Evolutionary conservation across 1,140 invertebrate species (phyloP).

Genomic region (Aphelenchoides besseyi): DNA sequence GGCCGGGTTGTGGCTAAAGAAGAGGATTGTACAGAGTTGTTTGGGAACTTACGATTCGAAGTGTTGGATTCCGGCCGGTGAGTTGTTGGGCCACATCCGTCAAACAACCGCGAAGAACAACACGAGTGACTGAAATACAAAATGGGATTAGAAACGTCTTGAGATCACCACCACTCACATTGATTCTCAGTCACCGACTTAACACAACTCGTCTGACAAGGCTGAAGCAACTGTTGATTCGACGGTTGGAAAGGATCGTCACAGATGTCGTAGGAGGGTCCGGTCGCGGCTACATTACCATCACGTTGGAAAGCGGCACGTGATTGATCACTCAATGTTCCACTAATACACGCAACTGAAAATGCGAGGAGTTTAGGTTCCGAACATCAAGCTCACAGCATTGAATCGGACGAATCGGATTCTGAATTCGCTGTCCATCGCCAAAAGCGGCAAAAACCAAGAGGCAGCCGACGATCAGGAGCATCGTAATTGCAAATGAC

Average conservation of each 20-base stretch:
- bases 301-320: slow-evolving; percentile 12
- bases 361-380: too few relatives aligned
- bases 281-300: not conserved
- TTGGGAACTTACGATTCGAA: slow-evolving; percentile 3
- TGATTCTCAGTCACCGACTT: slow-evolving; percentile 19
- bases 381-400: too few relatives aligned
- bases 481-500: not conserved
- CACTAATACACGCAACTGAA: slow-evolving; percentile 2
- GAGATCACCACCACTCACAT: not conserved
- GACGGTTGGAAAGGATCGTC: slow-evolving; percentile 16
- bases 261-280: not conserved
- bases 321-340: slow-evolving; percentile 17
- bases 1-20: slow-evolving; percentile 10
- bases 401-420: slow-evolving; percentile 15
- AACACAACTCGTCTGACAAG: slow-evolving; percentile 13
- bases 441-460: not conserved
- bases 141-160: not conserved
- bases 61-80: slow-evolving; percentile 6
- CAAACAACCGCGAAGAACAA: slow-evolving; percentile 19
- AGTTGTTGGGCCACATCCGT: slow-evolving; percentile 21
- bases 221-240: slow-evolving; percentile 9
- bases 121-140: slow-evolving; percentile 16
- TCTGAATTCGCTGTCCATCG: slow-evolving; percentile 6
- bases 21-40: not conserved
- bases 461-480: not conserved